Conservation (phyloP, 1,140 invertebrate species). For the Drosophila oshimai region DNA sequence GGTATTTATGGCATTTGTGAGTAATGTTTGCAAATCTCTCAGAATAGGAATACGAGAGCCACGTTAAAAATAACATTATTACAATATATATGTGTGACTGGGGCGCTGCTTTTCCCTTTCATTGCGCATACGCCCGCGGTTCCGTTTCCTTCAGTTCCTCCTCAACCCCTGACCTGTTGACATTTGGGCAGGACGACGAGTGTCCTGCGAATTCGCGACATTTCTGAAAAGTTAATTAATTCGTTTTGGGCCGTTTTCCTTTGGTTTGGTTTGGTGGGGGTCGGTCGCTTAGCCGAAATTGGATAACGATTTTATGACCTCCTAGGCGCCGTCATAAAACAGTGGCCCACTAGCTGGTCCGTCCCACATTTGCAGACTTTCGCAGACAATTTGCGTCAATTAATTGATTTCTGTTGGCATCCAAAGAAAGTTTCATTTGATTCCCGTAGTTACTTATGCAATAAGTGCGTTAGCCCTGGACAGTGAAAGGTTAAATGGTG, state of each 20-base stretch:
- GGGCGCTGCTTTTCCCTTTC: slow-evolving; percentile 27
- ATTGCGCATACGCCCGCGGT: background rate
- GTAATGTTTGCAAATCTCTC: slow-evolving; percentile 67
- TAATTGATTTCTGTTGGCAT: slow-evolving; percentile 63
- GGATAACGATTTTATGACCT: slow-evolving; percentile 42
- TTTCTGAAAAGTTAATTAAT: slow-evolving; percentile 66
- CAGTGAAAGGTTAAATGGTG: slow-evolving; percentile 13
- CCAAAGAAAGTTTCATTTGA: slow-evolving; percentile 28
- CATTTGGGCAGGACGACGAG: slow-evolving; percentile 62
- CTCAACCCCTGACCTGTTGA: slow-evolving; percentile 69
- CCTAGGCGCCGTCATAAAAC: slow-evolving; percentile 31
- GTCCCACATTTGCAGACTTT: slow-evolving; percentile 56
- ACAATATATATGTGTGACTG: slow-evolving; percentile 29
- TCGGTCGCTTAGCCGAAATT: slow-evolving; percentile 1
- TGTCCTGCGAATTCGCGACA: slow-evolving; percentile 32
- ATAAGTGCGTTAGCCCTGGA: slow-evolving; percentile 22
- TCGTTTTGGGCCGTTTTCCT: slow-evolving; percentile 30
- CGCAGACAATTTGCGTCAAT: slow-evolving; percentile 76
- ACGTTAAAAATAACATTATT: slow-evolving; percentile 71
- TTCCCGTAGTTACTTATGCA: slow-evolving; percentile 40
- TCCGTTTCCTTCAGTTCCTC: background rate
- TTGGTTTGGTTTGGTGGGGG: background rate
- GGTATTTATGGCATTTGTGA: slow-evolving; percentile 72
- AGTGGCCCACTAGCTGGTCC: background rate
- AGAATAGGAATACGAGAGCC: slow-evolving; percentile 7